Evolutionary conservation across 2,888 invertebrate species (phyloP), one percentile per base, ranked within the genome.

Genomic region (Gastracanthus pulcherrimus): DNA sequence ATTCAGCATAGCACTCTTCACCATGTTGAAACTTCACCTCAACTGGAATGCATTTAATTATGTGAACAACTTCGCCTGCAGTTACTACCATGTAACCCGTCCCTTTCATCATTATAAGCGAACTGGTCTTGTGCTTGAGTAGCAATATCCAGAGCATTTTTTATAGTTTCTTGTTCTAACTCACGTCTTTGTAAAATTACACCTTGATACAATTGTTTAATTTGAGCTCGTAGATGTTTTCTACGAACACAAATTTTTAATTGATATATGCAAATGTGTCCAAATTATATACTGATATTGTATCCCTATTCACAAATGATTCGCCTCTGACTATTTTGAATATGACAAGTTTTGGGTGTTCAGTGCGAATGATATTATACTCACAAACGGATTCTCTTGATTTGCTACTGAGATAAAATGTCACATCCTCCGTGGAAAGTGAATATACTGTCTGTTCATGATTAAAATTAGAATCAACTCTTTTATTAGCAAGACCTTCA

Each of bases 61-160:
- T 81, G 64, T 88, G 87, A 0, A 87, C 74, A 0, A 86, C 87
- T 79, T 87, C 87, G 13, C 88, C 89, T n/a, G 79, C 76, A 0
- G 84, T 81, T 3, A 83, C 55, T 0, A 87, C 87, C 38, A 87
- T 85, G 41, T 86, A 85, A 1, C 87, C 89, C 0, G 85, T 84
- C 72, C 82, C 69, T 7, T 87, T 84, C 82, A 87, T 87, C 0
- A 88, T 58, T 29, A 9, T 76, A 84, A 0, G 87, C 87, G 6
- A 89, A 84, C 23, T 87, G 82, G 41, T 88, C 85, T 1, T 87
- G 88, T 4, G 82, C 69, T 2, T 85, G 36, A 0, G 85, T 86
- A 0, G 86, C 85, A 5, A 85, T 71, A 0, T 85, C 55, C 3
- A 88, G 76, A 3, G 88, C 74, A 41, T 86, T 88, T 34, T 78